Conservation (phyloP, 2,113 vertebrate genomes). For the Eolophus roseicapilla region DNA sequence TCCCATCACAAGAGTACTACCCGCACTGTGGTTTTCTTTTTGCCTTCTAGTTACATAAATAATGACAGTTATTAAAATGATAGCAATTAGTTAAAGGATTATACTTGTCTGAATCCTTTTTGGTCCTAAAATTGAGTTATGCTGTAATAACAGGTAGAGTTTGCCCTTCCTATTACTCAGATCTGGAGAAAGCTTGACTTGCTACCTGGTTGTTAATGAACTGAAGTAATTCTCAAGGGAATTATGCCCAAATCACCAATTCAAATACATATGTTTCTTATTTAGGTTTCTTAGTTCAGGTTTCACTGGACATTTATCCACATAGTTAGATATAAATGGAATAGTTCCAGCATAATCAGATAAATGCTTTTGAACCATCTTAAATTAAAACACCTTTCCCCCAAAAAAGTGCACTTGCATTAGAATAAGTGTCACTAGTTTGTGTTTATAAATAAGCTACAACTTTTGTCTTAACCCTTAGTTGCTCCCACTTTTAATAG, state of each 20-base stretch:
- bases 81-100: not conserved
- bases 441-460: not conserved
- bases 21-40: not conserved
- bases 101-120: not conserved
- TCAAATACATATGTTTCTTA: not conserved
- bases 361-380: not conserved
- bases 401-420: not conserved
- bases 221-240: not conserved
- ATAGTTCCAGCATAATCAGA: not conserved
- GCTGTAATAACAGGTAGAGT: fast-evolving
- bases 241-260: not conserved
- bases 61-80: not conserved
- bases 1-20: too few species aligned
- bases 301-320: not conserved
- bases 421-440: not conserved
- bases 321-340: not conserved
- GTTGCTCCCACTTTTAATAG: not conserved
- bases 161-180: not conserved
- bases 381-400: not conserved
- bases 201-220: not conserved
- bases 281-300: not conserved
- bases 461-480: not conserved
- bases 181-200: not conserved
- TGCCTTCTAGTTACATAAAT: not conserved
- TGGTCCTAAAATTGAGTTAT: not conserved